Evolutionary conservation across 2,113 vertebrate species (phyloP).

Genomic region (Columba livia): DNA sequence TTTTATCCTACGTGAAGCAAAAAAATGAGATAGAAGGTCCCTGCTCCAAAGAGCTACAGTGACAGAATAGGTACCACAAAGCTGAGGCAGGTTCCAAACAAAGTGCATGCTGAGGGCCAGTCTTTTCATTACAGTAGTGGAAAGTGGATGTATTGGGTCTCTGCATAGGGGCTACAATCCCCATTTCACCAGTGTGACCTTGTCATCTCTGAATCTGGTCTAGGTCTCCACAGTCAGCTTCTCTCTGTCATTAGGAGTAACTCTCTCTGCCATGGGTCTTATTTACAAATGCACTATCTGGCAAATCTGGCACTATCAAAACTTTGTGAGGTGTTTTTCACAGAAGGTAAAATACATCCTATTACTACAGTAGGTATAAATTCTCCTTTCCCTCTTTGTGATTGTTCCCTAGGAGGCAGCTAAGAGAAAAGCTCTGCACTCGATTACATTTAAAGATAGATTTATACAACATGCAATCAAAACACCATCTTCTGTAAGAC

Average conservation of each 20-base stretch:
- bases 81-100: background rate
- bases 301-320: background rate
- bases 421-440: background rate
- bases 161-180: background rate
- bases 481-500: background rate
- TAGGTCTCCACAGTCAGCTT: background rate
- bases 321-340: background rate
- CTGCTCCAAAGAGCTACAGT: background rate
- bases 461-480: background rate
- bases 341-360: background rate
- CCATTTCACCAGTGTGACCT: background rate
- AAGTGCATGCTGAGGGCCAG: background rate
- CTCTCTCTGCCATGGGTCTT: background rate
- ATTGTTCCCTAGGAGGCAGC: background rate
- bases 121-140: background rate
- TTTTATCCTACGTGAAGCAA: background rate
- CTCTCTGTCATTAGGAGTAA: background rate
- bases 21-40: background rate
- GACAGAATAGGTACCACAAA: background rate
- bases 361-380: background rate
- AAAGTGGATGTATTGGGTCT: background rate
- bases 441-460: background rate
- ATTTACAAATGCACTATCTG: too few species aligned
- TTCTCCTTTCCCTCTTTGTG: background rate
- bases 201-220: background rate